These are phyloP conservation scores for Nasua narica DNA, from an alignment of 2,797 vertebrate genomes.

Conservation along the genomic window DNA sequence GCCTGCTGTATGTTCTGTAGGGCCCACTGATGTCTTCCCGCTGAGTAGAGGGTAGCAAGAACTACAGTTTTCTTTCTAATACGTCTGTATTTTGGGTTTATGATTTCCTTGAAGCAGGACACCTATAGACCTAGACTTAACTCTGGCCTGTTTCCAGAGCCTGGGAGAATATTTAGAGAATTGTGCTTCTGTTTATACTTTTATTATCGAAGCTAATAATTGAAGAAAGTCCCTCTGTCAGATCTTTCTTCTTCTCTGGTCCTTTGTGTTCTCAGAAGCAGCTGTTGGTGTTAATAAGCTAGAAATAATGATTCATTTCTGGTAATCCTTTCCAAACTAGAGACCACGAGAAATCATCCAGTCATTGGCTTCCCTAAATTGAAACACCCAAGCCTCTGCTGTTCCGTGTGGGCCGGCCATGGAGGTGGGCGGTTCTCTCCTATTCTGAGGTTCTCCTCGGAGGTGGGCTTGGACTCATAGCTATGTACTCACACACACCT, in stretches of 20 bases:
- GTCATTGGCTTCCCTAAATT: neutral
- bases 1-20: neutral
- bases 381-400: neutral
- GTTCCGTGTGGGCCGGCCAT: neutral
- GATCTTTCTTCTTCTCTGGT: neutral
- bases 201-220: neutral
- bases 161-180: neutral
- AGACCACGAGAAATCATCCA: neutral
- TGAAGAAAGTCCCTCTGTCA: neutral
- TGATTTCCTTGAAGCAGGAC: neutral
- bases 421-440: conserved; percentile 48
- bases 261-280: neutral
- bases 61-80: neutral
- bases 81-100: neutral
- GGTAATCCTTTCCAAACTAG: conserved; percentile 4
- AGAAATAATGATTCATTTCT: conserved; percentile 36
- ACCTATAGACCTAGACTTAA: neutral
- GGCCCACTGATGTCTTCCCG: neutral
- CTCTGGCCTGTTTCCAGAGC: neutral
- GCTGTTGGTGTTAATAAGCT: conserved; percentile 26
- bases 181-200: neutral
- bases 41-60: neutral
- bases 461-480: conserved; percentile 19
- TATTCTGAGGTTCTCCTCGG: conserved; percentile 41
- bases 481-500: neutral